A percentile compares a stretch with the other conserved stretches of the same genome.
These are phyloP conservation scores for Phocides pigmalion DNA, from an alignment of 1,140 invertebrate species.

Conservation along the genomic window DNA sequence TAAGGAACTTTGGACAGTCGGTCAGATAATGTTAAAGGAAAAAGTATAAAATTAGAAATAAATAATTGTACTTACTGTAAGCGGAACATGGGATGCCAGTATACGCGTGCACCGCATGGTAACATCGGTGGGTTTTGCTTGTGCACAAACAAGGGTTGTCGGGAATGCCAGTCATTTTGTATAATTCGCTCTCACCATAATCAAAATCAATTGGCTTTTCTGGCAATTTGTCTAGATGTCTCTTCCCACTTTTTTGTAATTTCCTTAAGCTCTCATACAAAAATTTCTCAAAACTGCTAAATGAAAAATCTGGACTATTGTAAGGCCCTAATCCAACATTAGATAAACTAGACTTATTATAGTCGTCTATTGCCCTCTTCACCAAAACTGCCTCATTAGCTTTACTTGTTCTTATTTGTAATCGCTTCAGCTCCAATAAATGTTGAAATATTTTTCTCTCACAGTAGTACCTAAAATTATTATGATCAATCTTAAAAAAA, in stretches of 20 bases:
- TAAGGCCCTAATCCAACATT: slow-evolving; percentile 89
- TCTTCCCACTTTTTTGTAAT: slow-evolving; percentile 88
- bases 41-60: slow-evolving; percentile 16
- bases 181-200: slow-evolving; percentile 77
- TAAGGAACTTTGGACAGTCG: slow-evolving; percentile 85
- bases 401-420: slow-evolving; percentile 95
- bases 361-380: slow-evolving; percentile 92
- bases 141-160: slow-evolving; percentile 89
- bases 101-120: slow-evolving; percentile 95
- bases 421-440: slow-evolving; percentile 94
- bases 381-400: slow-evolving; percentile 95
- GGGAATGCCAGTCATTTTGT: slow-evolving; percentile 78
- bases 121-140: slow-evolving; percentile 93
- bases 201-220: slow-evolving; percentile 82
- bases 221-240: slow-evolving; percentile 86
- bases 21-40: neutral
- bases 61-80: slow-evolving; percentile 87
- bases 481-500: slow-evolving; percentile 5
- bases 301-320: slow-evolving; percentile 89
- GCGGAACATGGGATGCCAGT: slow-evolving; percentile 94
- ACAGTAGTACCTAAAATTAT: slow-evolving; percentile 90
- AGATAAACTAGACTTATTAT: slow-evolving; percentile 89
- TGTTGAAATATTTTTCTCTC: slow-evolving; percentile 97
- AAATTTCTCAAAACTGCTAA: slow-evolving; percentile 95
- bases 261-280: slow-evolving; percentile 94